Evolutionary conservation across 1,140 invertebrate genomes (phyloP).

Genomic region (Orchestia grillus): DNA sequence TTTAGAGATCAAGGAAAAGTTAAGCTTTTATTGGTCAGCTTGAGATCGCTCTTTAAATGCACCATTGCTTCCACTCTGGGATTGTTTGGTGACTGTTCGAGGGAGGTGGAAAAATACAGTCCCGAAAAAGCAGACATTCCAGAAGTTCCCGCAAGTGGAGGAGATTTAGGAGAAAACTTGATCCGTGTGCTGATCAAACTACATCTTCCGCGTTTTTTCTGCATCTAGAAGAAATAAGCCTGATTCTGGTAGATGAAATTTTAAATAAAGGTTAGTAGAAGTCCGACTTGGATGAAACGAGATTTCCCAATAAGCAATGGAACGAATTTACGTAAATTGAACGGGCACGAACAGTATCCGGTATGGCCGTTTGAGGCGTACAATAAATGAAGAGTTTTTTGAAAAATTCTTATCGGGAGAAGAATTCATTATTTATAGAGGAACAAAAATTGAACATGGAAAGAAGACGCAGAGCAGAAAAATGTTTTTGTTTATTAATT

Average conservation of each 20-base stretch:
- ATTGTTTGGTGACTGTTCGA: neutral
- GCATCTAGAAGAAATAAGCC: neutral
- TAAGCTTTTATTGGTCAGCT: neutral
- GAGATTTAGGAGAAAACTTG: neutral
- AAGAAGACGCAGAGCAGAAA: too few species aligned
- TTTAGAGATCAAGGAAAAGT: slow-evolving; percentile 9
- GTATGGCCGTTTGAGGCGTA: too few species aligned
- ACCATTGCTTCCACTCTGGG: neutral
- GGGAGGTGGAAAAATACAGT: neutral
- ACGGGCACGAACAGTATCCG: too few species aligned
- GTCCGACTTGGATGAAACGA: neutral
- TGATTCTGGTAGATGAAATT: neutral
- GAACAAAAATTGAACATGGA: too few species aligned
- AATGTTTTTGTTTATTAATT: too few species aligned
- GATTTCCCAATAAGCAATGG: neutral
- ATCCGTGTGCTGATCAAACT: slow-evolving; percentile 7
- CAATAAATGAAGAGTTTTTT: too few species aligned
- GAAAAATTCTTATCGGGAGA: too few species aligned
- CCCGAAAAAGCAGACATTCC: neutral
- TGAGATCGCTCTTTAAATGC: neutral
- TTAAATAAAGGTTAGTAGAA: neutral
- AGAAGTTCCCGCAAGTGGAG: neutral
- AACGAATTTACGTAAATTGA: too few species aligned
- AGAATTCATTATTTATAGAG: too few species aligned
- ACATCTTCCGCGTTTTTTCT: neutral